A percentile compares a stretch with the other conserved stretches of the same genome.
phyloP scores from a whole-genome alignment of 2,797 vertebrate species.

The Jordanella pulchra region DNA sequence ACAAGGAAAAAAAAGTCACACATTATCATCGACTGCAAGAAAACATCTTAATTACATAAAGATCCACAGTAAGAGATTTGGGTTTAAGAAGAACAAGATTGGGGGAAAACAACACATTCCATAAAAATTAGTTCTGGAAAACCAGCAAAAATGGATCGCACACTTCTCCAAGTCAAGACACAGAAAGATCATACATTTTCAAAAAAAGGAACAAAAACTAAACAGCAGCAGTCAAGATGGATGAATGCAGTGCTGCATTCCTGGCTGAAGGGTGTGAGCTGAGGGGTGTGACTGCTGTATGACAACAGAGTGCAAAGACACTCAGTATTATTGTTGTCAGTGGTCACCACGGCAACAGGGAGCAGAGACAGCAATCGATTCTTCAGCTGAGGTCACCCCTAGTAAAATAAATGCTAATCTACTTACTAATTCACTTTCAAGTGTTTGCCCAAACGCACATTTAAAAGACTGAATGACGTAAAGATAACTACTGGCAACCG shows the following conservation, averaged over 20 bases:
- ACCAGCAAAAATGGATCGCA: neutral
- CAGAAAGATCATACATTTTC: neutral
- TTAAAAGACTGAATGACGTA: neutral
- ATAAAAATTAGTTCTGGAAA: neutral
- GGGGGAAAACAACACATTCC: constrained; percentile 17
- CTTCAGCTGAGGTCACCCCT: constrained; percentile 13
- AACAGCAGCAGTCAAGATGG: neutral
- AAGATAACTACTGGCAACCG: neutral
- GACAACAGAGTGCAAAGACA: constrained; percentile 15
- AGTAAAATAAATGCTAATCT: neutral
- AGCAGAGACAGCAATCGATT: neutral
- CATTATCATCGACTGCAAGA: constrained; percentile 9
- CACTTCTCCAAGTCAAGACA: neutral
- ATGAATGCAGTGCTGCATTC: constrained; percentile 28
- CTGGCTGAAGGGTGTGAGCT: constrained; percentile 30
- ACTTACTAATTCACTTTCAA: constrained; percentile 2
- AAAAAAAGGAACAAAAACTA: neutral
- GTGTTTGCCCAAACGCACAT: neutral
- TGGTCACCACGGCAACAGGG: constrained; percentile 20
- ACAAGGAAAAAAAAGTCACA: constrained; percentile 26
- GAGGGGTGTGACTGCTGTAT: constrained; percentile 33
- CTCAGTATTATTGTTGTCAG: constrained; percentile 8
- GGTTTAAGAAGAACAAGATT: constrained; percentile 14
- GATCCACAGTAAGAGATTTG: neutral
- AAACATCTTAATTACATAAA: constrained; percentile 25